A percentile compares a stretch with the other conserved stretches of the same genome.
Evolutionary conservation across 2,888 invertebrate genomes (phyloP).

Genomic region (Lycocerus yunnanus): DNA sequence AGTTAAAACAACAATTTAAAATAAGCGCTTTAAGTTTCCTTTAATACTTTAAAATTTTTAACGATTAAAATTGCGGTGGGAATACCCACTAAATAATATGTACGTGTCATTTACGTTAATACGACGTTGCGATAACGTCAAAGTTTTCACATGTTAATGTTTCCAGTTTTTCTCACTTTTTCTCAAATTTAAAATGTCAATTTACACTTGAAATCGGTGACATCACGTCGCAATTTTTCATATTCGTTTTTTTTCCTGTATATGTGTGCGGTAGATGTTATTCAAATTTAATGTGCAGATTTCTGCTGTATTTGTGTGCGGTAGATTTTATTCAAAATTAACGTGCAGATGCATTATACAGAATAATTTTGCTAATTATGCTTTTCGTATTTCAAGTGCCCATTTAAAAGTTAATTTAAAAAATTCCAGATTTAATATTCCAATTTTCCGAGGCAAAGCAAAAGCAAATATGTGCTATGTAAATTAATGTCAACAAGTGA

Average conservation of each 20-base stretch:
- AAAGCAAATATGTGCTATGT: not conserved
- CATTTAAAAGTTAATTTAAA: not conserved
- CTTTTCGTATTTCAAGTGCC: not conserved
- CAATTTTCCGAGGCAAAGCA: not conserved
- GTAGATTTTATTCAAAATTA: not conserved
- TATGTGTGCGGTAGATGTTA: not conserved
- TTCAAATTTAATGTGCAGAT: not conserved
- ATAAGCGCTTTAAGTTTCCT: not conserved
- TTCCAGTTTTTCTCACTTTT: not conserved
- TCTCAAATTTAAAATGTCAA: not conserved
- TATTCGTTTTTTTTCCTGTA: too few relatives aligned
- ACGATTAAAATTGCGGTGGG: not conserved
- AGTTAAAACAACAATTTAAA: not conserved
- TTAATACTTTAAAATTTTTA: not conserved
- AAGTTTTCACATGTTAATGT: not conserved
- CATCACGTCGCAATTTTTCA: not conserved
- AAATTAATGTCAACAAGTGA: not conserved
- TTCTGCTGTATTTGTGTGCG: not conserved
- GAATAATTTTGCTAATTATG: not conserved
- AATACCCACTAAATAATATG: not conserved
- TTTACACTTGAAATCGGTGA: not conserved
- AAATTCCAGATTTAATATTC: not conserved
- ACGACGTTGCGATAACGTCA: not conserved
- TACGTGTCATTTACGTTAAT: not conserved
- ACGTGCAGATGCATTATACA: not conserved